Base-by-base conservation (phyloP, 2,888 invertebrate genomes). In the Mythimna pallens region DNA sequence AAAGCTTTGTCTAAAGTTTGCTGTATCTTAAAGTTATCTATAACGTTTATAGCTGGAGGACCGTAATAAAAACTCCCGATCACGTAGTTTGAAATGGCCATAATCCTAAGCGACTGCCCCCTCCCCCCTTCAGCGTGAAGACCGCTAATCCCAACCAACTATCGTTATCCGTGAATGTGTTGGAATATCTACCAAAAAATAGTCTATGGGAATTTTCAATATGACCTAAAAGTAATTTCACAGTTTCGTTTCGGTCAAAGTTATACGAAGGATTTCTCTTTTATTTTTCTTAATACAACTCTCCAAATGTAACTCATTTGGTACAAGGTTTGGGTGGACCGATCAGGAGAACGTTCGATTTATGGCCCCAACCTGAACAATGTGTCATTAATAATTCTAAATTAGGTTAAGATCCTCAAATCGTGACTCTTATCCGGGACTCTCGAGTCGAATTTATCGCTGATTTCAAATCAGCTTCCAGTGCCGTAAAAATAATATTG, bases 41-140 rank as follows among this genome's bases (percentile, higher is more conserved):
- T 80, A 83, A 64, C 80, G 75, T 87, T 88, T 86, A 84, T 84
- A 78, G 78, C 75, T 76, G 40, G 72, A 81, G 83, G 81, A 86
- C 82, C 80, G 86, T 85, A 89, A 90, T 91, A 91, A 90, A 90
- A 88, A 80, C 84, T 73, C 76, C 83, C 80, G 85, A 89, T 91
- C 93, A 92, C 92, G 92, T 92, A 89, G 81, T 85, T 80, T 72
- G 84, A 69, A 88, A 87, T 84, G 85, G 84, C 85, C 79, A 82
- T 89, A 89, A 88, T 87, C 84, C 83, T 73, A 69, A 84, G 72
- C 71, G 78, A 4, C 55, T 63, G 30, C 81, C 7, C 17, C 7
- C 47, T 6, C 47, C 47, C 17, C 17, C 3, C 40, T 17, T 47
- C 5, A 2, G 77, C 63, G 36, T 71, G 52, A 73, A 68, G 72